Percentiles rank a stretch among this genome's conserved stretches.
These are phyloP conservation scores for Nymphalis urticae DNA, from an alignment of 2,888 invertebrate species.

Conservation along the genomic window DNA sequence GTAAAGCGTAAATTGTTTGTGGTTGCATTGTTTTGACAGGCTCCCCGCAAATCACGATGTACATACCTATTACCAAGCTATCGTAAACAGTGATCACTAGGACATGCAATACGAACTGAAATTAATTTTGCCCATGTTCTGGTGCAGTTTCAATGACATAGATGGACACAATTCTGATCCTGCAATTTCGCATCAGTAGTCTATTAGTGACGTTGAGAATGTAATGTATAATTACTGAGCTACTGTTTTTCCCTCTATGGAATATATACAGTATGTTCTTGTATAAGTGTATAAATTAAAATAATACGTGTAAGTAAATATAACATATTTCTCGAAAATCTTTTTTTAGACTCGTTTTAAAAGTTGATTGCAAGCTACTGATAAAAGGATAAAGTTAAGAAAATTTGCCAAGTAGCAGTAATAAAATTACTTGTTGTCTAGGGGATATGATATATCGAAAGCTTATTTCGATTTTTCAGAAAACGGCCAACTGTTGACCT, in stretches of 20 bases:
- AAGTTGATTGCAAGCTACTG: too few species aligned
- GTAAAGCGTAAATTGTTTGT: slow-evolving; percentile 32
- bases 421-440: too few species aligned
- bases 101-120: slow-evolving; percentile 12
- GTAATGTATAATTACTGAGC: not conserved
- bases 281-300: too few species aligned
- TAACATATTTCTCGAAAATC: too few species aligned
- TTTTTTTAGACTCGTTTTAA: too few species aligned
- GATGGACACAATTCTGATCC: slow-evolving; percentile 17
- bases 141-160: slow-evolving; percentile 18
- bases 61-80: slow-evolving; percentile 32
- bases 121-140: slow-evolving; percentile 25
- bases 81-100: slow-evolving; percentile 28
- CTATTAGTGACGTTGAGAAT: not conserved
- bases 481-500: too few species aligned
- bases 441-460: too few species aligned
- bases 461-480: too few species aligned
- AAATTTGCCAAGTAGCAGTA: too few species aligned
- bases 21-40: slow-evolving; percentile 40
- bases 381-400: too few species aligned
- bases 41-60: slow-evolving; percentile 37
- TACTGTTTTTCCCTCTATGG: not conserved
- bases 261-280: not conserved
- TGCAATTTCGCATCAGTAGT: slow-evolving; percentile 11
- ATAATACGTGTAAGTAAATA: too few species aligned